These are phyloP conservation scores for Drosophila eohydei DNA, from an alignment of 2,888 invertebrate genomes.

Conservation along the genomic window DNA sequence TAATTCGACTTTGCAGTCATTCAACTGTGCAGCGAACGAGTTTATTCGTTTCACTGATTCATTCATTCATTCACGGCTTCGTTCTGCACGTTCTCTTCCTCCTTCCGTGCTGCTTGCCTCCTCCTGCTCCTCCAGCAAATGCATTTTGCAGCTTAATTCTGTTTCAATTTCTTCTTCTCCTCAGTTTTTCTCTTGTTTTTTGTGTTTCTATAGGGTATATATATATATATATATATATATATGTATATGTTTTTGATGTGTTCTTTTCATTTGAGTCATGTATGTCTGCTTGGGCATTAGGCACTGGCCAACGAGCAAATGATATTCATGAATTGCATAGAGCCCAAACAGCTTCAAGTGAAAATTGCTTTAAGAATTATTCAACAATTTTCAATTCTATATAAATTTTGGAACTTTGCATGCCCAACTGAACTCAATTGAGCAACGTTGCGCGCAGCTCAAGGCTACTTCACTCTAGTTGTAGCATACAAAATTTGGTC, in stretches of 20 bases:
- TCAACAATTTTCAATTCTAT: neutral
- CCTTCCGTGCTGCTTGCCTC: neutral
- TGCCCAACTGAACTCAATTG: no score
- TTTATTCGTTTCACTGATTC: constrained; percentile 76
- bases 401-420: neutral
- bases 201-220: constrained; percentile 26
- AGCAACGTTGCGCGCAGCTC: no score
- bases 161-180: constrained; percentile 49
- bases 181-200: constrained; percentile 8
- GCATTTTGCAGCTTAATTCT: constrained; percentile 62
- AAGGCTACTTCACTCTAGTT: neutral
- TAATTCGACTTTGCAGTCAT: constrained; percentile 74
- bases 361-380: neutral
- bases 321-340: constrained; percentile 9
- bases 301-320: constrained; percentile 4
- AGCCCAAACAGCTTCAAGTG: neutral
- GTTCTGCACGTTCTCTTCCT: constrained; percentile 34
- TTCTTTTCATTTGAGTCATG: constrained; percentile 14
- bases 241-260: neutral
- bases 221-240: neutral
- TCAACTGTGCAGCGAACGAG: constrained; percentile 74
- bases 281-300: constrained; percentile 2
- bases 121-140: constrained; percentile 31
- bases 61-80: constrained; percentile 67
- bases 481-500: neutral